Evolutionary conservation across 2,113 vertebrate genomes (phyloP), one percentile per base, ranked within the genome.

Genomic region (Colius striatus): DNA sequence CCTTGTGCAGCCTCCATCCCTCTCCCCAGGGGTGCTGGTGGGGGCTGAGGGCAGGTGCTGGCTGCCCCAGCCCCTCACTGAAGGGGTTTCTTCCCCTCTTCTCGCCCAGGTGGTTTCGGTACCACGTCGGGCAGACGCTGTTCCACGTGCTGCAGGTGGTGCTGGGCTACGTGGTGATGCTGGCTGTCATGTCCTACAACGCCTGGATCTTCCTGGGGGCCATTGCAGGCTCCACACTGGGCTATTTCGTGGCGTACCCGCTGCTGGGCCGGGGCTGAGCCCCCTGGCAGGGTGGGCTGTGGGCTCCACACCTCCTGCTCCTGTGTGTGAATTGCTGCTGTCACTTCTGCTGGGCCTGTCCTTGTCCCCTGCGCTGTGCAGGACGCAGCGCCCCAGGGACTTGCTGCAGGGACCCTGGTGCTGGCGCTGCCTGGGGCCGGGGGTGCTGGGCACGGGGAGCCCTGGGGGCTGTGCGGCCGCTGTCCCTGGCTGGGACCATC

Each of bases 131-230:
- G 50, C 98, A 99, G 98, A 98, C 98, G 0, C 78, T 97, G 57
- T 96, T 99, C 81, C 99, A 99, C 36, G 66, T 99, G 19, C 21
- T 97, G 79, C 99, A 99, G 96, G 99, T 99, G 97, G 95, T 98
- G 65, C 97, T 99, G 47, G 98, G 99, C 92, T 99, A 99, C 97
- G 97, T 98, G 97, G 92, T 99, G 93, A 99, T 99, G 99, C 88
- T 99, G 92, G 99, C 98, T 1, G 98, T 99, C 58, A 99, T 99
- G 99, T 98, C 99, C 91, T 99, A 99, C 98, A 99, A 99, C 19
- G 94, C 97, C 50, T 99, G 99, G 99, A 99, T 99, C 97, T 99
- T 99, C 96, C 89, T 99, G 0, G 99, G 98, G 3, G 98, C 99
- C 95, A 92, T 99, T 5, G 43, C 17, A 0, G 99, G 99, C 79